Evolutionary conservation across 2,113 vertebrate species (phyloP).

Genomic region (Mesocricetus auratus): DNA sequence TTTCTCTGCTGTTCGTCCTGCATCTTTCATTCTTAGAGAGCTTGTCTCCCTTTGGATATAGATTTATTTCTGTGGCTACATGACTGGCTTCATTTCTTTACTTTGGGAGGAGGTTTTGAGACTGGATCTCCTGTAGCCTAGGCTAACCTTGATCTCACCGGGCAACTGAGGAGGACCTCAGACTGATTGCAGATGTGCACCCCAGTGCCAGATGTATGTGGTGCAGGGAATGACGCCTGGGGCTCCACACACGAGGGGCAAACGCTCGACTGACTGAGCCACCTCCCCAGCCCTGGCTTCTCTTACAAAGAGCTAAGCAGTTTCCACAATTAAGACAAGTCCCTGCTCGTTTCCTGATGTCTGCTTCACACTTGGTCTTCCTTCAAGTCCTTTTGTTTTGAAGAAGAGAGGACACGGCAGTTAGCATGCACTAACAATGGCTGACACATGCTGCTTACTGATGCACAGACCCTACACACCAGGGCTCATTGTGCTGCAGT

Average conservation of each 20-base stretch:
- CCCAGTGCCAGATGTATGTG: no score
- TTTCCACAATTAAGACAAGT: neutral
- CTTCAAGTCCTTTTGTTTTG: neutral
- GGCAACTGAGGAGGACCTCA: neutral
- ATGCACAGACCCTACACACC: accelerated
- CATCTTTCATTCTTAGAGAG: slow-evolving; percentile 30
- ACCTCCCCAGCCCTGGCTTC: neutral
- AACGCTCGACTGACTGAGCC: neutral
- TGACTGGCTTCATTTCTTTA: neutral
- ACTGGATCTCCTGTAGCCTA: neutral
- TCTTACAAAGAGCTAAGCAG: slow-evolving; percentile 13
- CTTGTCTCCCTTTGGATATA: neutral
- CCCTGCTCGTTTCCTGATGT: neutral
- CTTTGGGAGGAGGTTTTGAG: neutral
- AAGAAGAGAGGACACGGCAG: neutral
- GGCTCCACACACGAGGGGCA: neutral
- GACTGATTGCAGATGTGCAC: neutral
- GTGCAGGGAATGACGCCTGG: no score
- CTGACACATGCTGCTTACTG: neutral
- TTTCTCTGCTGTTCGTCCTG: neutral
- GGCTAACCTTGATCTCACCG: neutral
- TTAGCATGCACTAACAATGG: neutral
- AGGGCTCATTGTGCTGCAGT: neutral
- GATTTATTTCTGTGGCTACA: neutral
- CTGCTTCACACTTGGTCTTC: slow-evolving; percentile 2